Conservation (phyloP, 2,113 vertebrate genomes). For the Monarcha castaneiventris region DNA sequence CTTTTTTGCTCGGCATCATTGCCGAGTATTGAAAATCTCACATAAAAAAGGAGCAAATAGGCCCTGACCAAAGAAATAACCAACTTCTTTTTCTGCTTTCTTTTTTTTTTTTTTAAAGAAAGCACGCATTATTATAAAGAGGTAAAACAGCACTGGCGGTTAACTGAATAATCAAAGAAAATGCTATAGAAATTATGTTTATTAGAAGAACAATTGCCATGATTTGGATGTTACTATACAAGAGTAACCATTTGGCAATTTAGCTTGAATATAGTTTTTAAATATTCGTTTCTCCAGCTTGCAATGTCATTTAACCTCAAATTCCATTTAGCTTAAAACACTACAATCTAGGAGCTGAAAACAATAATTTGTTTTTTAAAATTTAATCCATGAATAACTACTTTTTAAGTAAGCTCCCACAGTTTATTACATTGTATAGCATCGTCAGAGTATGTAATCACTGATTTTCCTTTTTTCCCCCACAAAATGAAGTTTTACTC, state of each 20-base stretch:
- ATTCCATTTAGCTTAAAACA: slow-evolving; percentile 47
- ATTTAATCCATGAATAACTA: background rate
- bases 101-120: slow-evolving; percentile 34
- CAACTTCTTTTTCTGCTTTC: slow-evolving; percentile 61
- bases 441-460: background rate
- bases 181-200: slow-evolving; percentile 76
- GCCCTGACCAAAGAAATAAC: slow-evolving; percentile 81
- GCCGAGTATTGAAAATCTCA: slow-evolving; percentile 83
- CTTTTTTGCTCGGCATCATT: slow-evolving; percentile 84
- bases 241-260: slow-evolving; percentile 74
- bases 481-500: background rate
- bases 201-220: slow-evolving; percentile 76
- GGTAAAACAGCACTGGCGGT: slow-evolving; percentile 72
- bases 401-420: background rate
- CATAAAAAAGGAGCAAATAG: slow-evolving; percentile 85
- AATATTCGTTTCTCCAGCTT: slow-evolving; percentile 41
- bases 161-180: slow-evolving; percentile 73
- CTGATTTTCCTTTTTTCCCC: background rate
- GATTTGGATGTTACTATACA: slow-evolving; percentile 74
- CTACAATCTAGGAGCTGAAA: background rate
- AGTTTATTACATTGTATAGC: background rate
- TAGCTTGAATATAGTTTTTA: slow-evolving; percentile 72
- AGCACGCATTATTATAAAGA: slow-evolving; percentile 74
- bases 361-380: background rate
- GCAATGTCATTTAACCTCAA: slow-evolving; percentile 56